Base-by-base conservation (phyloP, 2,888 invertebrate species). In the Gortyna flavago region DNA sequence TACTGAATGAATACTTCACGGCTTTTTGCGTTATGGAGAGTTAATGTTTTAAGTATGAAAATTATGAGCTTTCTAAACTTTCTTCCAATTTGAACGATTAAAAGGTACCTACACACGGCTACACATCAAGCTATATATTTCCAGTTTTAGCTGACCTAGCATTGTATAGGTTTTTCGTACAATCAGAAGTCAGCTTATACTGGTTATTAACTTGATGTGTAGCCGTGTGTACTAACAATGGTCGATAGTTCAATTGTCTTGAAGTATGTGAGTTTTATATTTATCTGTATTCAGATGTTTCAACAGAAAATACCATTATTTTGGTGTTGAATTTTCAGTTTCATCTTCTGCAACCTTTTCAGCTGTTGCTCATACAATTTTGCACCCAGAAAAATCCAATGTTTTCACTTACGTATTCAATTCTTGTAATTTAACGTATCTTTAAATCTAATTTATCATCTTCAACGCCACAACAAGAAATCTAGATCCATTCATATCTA, bases 401-500 rank as follows among this genome's bases (percentile, higher is more conserved):
- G 41, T 41, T n/a, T 18, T 25, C 0, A 32, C 25, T 48, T 62
- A 61, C n/a, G n/a, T n/a, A 11, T 21, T 41, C 51, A 32, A 7
- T 54, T 35, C 13, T 4, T n/a, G 21, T 29, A 21, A 54, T 41
- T n/a, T 57, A n/a, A n/a, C 25, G 11, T 57, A 57, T n/a, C n/a
- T 57, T 54, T 21, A 41, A 44, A 68, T 38, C 21, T n/a, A 64
- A 71, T 41, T 41, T 54, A 51, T 76, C 44, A 71, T 35, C 38
- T 64, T 54, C 21, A 68, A 54, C n/a, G 64, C 7, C 38, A n/a
- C 35, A 44, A 59, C 35, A 79, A 74, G 57, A 67, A 51, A 32
- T 41, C 71, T 70, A 38, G 16, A 35, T 71, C 38, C 70, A 83
- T 73, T 65, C 21, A 54, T 72, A 67, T 54, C 3, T 32, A n/a